These are phyloP conservation scores for Drosophila virilis DNA, from an alignment of 1,140 invertebrate species.

Conservation along the genomic window DNA sequence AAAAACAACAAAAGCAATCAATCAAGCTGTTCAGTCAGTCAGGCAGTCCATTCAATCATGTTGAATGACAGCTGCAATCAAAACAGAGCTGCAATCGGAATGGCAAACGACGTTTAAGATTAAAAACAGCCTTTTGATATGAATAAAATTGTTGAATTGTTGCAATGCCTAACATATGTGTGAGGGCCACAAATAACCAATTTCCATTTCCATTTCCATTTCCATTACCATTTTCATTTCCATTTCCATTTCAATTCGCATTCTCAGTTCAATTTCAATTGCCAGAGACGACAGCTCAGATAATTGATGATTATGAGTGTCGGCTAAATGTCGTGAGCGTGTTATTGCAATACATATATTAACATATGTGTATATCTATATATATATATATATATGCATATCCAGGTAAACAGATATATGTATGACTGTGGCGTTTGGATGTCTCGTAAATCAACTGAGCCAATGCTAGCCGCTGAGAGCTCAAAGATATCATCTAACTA, in stretches of 20 bases:
- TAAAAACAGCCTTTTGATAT: constrained; percentile 29
- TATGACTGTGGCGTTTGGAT: neutral
- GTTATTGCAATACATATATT: constrained; percentile 21
- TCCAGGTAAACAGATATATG: neutral
- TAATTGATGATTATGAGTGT: constrained; percentile 79
- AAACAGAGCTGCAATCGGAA: constrained; percentile 29
- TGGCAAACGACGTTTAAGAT: constrained; percentile 20
- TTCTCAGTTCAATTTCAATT: constrained; percentile 41
- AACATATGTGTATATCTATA: constrained; percentile 39
- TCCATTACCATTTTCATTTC: constrained; percentile 29
- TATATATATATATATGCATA: constrained; percentile 2
- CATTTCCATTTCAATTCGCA: constrained; percentile 30
- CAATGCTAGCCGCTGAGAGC: constrained; percentile 31
- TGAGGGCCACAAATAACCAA: constrained; percentile 17
- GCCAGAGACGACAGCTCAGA: constrained; percentile 54
- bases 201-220: constrained; percentile 5
- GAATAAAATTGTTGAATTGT: constrained; percentile 43
- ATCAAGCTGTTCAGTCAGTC: neutral
- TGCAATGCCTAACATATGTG: constrained; percentile 67
- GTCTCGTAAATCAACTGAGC: constrained; percentile 43
- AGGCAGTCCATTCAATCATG: constrained; percentile 2
- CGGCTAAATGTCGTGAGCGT: constrained; percentile 64
- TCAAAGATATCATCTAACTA: constrained; percentile 37
- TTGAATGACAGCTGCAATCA: constrained; percentile 66
- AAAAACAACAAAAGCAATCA: neutral